These are phyloP conservation scores for Taphrorychus bicolor DNA, from an alignment of 2,888 invertebrate species.

Conservation along the genomic window DNA sequence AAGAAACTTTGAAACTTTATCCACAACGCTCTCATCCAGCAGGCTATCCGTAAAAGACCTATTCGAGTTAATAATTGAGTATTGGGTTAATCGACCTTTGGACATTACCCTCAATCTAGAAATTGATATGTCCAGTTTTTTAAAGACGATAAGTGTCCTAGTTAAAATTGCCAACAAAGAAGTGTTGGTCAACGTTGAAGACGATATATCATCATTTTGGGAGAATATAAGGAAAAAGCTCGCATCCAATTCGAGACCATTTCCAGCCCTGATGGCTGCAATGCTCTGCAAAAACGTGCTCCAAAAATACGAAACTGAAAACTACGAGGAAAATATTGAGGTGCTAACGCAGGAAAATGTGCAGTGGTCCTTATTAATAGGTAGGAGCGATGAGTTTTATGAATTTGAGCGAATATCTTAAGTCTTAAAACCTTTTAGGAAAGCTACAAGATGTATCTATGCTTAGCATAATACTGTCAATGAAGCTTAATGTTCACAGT, in stretches of 20 bases:
- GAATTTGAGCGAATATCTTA: too few relatives aligned
- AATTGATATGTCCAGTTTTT: constrained; percentile 73
- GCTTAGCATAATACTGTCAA: constrained; percentile 73
- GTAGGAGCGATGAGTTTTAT: constrained; percentile 50
- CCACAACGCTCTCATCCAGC: constrained; percentile 51
- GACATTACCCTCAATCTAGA: constrained; percentile 58
- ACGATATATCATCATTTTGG: constrained; percentile 84
- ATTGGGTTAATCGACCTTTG: constrained; percentile 73
- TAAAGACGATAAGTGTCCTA: constrained; percentile 69
- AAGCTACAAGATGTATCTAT: constrained; percentile 89
- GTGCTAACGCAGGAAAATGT: constrained; percentile 83
- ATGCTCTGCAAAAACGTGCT: constrained; percentile 83
- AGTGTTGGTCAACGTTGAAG: constrained; percentile 69
- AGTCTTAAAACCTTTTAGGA: constrained; percentile 61
- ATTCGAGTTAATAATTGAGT: constrained; percentile 73
- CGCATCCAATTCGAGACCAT: constrained; percentile 75
- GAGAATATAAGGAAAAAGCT: constrained; percentile 75
- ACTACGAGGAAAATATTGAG: constrained; percentile 58
- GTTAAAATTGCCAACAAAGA: constrained; percentile 66
- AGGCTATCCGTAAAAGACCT: constrained; percentile 70
- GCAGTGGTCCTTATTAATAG: constrained; percentile 85
- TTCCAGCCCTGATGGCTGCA: constrained; percentile 82
- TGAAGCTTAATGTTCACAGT: constrained; percentile 57
- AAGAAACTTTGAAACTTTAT: constrained; percentile 47
- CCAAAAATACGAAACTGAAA: constrained; percentile 61